Conservation (phyloP, 2,888 invertebrate genomes). For the Cerastoderma edule region DNA sequence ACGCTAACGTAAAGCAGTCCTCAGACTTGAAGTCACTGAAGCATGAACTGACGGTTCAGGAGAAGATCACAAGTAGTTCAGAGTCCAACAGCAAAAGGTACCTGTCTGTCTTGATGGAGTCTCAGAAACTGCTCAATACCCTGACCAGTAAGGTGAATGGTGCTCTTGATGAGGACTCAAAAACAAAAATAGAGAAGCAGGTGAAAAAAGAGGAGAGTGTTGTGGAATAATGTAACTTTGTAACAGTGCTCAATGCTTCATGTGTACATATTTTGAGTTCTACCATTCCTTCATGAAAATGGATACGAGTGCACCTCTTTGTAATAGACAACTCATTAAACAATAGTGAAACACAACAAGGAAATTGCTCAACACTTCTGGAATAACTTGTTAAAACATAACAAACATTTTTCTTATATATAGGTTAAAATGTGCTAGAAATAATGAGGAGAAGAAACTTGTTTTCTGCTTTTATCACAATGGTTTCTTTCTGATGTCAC, state of each 20-base stretch:
- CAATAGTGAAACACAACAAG: background rate
- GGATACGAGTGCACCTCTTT: background rate
- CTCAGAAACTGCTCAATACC: slow-evolving; percentile 55
- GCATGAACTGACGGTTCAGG: slow-evolving; percentile 64
- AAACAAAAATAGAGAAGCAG: slow-evolving; percentile 45
- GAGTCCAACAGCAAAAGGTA: slow-evolving; percentile 65
- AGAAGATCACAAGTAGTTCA: slow-evolving; percentile 59
- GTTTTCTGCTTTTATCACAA: background rate
- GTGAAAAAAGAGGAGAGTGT: slow-evolving; percentile 34
- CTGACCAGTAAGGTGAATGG: slow-evolving; percentile 51
- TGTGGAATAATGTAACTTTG: background rate
- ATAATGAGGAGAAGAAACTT: slow-evolving; percentile 6
- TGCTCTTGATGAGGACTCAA: slow-evolving; percentile 58
- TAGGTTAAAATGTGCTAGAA: too few relatives aligned
- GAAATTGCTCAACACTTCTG: background rate
- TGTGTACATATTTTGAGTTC: background rate
- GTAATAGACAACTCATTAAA: background rate
- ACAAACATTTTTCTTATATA: too few relatives aligned
- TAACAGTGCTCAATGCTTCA: background rate
- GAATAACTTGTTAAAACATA: background rate
- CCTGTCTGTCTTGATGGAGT: slow-evolving; percentile 62
- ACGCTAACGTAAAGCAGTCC: slow-evolving; percentile 86
- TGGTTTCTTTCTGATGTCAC: too few relatives aligned
- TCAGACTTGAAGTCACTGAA: slow-evolving; percentile 85
- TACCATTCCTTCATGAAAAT: background rate